A percentile compares a stretch with the other conserved stretches of the same genome.
These are phyloP conservation scores for Antheraea pernyi DNA, from an alignment of 1,140 invertebrate species.

Conservation along the genomic window DNA sequence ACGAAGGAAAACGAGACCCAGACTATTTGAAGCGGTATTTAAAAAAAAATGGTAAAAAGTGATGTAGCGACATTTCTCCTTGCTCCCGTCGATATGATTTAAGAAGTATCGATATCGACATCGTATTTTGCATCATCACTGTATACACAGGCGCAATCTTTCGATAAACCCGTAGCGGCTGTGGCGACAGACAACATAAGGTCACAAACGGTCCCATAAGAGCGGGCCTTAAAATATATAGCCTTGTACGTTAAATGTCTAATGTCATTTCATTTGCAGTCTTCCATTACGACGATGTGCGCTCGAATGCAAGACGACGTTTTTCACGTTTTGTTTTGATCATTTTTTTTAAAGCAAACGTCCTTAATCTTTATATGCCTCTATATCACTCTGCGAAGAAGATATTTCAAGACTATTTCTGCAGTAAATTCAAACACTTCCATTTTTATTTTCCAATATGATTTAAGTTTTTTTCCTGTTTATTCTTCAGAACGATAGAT, in stretches of 20 bases:
- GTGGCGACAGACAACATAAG: conserved; percentile 69
- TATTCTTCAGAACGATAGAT: too few relatives aligned
- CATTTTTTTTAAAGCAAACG: conserved; percentile 6
- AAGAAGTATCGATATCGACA: neutral
- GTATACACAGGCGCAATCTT: conserved; percentile 49
- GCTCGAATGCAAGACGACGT: conserved; percentile 18
- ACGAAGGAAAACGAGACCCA: too few relatives aligned
- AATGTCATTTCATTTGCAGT: conserved; percentile 66
- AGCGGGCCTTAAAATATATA: conserved; percentile 65
- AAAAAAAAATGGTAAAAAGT: too few relatives aligned
- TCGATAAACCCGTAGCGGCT: conserved; percentile 53
- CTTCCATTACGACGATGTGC: conserved; percentile 34
- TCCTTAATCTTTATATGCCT: conserved; percentile 10
- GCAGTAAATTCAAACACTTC: neutral
- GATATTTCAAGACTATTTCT: neutral
- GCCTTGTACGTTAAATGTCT: conserved; percentile 69
- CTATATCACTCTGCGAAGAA: neutral
- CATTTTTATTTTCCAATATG: neutral
- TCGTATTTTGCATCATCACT: conserved; percentile 32
- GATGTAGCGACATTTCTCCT: too few relatives aligned
- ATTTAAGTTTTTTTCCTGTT: neutral
- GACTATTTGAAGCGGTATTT: too few relatives aligned
- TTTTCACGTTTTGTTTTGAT: conserved; percentile 20
- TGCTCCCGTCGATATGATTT: too few relatives aligned
- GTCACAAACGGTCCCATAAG: conserved; percentile 67